Evolutionary conservation across 2,888 invertebrate genomes (phyloP).

Genomic region (Clitarchus hookeri): DNA sequence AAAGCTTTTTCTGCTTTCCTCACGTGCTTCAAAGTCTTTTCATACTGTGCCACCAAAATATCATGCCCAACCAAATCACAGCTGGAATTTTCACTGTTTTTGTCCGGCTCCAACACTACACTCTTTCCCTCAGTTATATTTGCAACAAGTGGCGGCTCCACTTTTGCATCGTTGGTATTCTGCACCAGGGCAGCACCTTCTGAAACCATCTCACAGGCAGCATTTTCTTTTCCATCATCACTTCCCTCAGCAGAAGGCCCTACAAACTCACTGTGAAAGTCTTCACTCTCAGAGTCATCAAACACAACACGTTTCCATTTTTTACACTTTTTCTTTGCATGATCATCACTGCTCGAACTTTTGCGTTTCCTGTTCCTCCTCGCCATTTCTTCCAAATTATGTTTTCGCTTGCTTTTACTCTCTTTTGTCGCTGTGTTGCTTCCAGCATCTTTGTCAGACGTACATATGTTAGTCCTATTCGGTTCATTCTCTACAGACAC

Average conservation of each 20-base stretch:
- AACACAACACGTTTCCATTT: background rate
- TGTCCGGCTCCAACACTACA: background rate
- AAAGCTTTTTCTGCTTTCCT: slow-evolving; percentile 11
- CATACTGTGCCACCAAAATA: background rate
- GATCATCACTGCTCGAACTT: background rate
- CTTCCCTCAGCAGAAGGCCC: background rate
- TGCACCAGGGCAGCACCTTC: background rate
- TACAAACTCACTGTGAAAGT: background rate
- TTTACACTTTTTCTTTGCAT: background rate
- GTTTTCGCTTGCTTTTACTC: slow-evolving; percentile 28
- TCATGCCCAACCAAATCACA: background rate
- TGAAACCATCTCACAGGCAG: background rate
- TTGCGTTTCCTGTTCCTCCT: slow-evolving; percentile 27
- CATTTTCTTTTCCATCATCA: background rate
- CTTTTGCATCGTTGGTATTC: background rate
- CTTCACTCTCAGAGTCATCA: slow-evolving; percentile 1
- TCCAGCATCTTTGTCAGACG: background rate
- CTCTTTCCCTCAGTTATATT: background rate
- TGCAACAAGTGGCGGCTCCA: background rate
- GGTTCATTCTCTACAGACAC: background rate
- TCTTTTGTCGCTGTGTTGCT: slow-evolving; percentile 3
- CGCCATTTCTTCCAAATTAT: slow-evolving; percentile 28
- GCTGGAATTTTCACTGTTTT: background rate
- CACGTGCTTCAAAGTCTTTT: slow-evolving; percentile 18
- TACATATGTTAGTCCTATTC: background rate